Percentiles rank a stretch among this genome's conserved stretches.
phyloP scores from a whole-genome alignment of 2,113 vertebrate genomes.

The Cervus canadensis region DNA sequence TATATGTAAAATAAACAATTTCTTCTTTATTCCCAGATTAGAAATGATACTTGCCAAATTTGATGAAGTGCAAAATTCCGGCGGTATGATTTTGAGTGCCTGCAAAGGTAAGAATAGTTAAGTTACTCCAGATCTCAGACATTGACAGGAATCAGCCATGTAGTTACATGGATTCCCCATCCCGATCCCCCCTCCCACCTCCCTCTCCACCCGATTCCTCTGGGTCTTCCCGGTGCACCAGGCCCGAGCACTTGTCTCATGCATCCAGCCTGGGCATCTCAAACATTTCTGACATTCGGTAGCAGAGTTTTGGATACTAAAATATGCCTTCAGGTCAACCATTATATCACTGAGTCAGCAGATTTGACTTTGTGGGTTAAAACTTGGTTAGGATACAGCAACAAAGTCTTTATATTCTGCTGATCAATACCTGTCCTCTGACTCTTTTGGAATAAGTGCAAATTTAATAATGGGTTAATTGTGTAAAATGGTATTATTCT shows the following conservation, averaged over 20 bases:
- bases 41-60: slow-evolving; percentile 93
- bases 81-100: slow-evolving; percentile 92
- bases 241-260: no score
- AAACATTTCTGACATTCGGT: slow-evolving; percentile 28
- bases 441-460: background rate
- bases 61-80: slow-evolving; percentile 94
- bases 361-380: background rate
- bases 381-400: background rate
- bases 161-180: no score
- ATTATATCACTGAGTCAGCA: slow-evolving; percentile 4
- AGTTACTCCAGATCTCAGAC: slow-evolving; percentile 12
- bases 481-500: background rate
- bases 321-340: background rate
- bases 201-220: no score
- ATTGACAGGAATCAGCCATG: background rate
- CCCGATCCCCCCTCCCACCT: no score
- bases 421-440: background rate
- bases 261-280: background rate
- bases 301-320: background rate
- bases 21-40: slow-evolving; percentile 84
- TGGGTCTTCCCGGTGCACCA: no score
- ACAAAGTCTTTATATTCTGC: background rate
- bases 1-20: slow-evolving; percentile 31
- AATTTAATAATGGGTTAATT: background rate
- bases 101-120: slow-evolving; percentile 87